Evolutionary conservation across 2,113 vertebrate species (phyloP).

Genomic region (Scomber colias): DNA sequence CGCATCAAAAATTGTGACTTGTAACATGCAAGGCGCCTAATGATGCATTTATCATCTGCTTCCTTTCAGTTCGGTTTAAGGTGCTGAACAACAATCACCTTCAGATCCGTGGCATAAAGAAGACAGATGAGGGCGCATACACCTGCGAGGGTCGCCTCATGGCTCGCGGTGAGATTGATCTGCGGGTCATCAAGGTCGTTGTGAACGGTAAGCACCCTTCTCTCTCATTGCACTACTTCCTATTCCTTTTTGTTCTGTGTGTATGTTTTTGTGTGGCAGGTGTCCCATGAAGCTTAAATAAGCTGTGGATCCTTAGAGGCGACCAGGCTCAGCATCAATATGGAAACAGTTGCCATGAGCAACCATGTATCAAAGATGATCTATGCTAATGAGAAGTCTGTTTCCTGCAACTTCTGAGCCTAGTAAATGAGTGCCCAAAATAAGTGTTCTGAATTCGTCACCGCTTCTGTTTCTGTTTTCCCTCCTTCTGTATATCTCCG

Average conservation of each 20-base stretch:
- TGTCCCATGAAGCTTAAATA: conserved; percentile 59
- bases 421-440: conserved; percentile 53
- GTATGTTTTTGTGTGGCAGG: conserved; percentile 56
- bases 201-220: conserved; percentile 91
- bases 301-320: conserved; percentile 49
- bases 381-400: conserved; percentile 67
- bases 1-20: conserved; percentile 10
- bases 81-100: conserved; percentile 96
- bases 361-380: conserved; percentile 69
- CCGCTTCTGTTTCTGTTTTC: conserved; percentile 21
- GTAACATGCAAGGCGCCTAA: conserved; percentile 10
- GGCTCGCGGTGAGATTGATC: conserved; percentile 96
- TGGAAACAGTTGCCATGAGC: conserved; percentile 72
- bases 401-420: conserved; percentile 67
- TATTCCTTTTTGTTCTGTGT: conserved; percentile 35
- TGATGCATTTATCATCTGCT: conserved; percentile 30
- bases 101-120: conserved; percentile 96
- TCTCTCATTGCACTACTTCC: conserved; percentile 17
- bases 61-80: conserved; percentile 90
- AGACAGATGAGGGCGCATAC: conserved; percentile 95
- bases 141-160: conserved; percentile 95
- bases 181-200: conserved; percentile 94
- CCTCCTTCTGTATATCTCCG: conserved; percentile 3
- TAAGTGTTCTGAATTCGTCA: conserved; percentile 58
- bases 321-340: conserved; percentile 45